A percentile compares a stretch with the other conserved stretches of the same genome.
phyloP scores from a whole-genome alignment of 2,888 invertebrate species.

The Drosophila peninsularis region DNA sequence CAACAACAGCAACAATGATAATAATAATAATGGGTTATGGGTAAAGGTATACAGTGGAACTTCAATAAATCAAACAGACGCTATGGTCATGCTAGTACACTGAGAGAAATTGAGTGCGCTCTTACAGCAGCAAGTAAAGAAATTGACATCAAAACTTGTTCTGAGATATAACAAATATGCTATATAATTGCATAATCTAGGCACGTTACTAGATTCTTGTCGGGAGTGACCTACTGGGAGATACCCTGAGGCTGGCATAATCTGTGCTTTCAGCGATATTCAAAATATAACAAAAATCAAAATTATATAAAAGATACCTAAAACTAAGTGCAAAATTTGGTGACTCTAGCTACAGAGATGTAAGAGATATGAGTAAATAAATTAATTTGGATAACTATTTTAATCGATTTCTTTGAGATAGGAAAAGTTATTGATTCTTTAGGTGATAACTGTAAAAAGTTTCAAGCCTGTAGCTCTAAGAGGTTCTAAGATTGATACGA shows the following conservation, averaged over 20 bases:
- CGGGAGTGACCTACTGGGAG: background rate
- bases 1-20: background rate
- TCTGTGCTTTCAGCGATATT: too few relatives aligned
- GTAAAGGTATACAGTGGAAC: background rate
- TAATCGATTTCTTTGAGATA: too few relatives aligned
- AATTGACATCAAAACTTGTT: background rate
- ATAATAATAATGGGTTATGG: background rate
- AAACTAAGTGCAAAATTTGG: background rate
- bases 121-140: background rate
- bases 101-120: background rate
- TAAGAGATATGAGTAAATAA: background rate
- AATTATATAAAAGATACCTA: too few relatives aligned
- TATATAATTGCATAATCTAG: too few relatives aligned
- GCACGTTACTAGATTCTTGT: background rate
- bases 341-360: background rate
- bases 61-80: conserved; percentile 49
- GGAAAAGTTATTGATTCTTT: too few relatives aligned
- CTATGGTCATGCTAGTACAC: background rate
- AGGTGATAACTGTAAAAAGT: too few relatives aligned
- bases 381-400: background rate
- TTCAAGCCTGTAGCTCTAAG: too few relatives aligned
- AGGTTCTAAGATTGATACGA: too few relatives aligned
- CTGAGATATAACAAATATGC: background rate
- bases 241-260: background rate
- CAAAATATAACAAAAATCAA: too few relatives aligned